Base-by-base conservation (phyloP, 2,797 vertebrate species). In the Rhinichthys osculus region DNA sequence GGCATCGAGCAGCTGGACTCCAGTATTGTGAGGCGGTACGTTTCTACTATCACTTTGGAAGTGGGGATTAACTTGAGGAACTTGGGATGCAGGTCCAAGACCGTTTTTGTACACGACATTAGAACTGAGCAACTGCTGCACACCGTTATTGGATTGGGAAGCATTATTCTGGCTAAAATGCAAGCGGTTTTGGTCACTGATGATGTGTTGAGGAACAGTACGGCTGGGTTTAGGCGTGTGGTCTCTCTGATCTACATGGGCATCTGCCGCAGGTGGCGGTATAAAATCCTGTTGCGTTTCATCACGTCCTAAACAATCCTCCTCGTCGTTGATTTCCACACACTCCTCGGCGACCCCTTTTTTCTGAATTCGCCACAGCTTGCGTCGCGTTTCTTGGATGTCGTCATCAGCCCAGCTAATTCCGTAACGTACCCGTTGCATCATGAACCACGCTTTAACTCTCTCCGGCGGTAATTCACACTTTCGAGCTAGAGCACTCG, bases 371-470 rank as follows among this genome's bases (percentile, higher is more conserved):
- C 27, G 72, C 13, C 90, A 50, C 73, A 93, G 82, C 78, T 91
- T 92, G 19, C 16, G 85, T 10, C 92, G 91, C 0, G 96, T 92
- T 76, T 95, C 91, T 42, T 85, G 87, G 84, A 97, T 96, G 91
- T 97, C 96, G 76, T 94, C 91, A 1, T 92, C 91, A 13, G 95
- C 95, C 97, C 97, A 97, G 94, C 96, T 97, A 90, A 97, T 96
- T 84, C 97, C 96, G 2, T 95, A 96, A 78, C 92, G 93, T 38
- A 97, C 95, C 66, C 96, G 95, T 90, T 97, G 96, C 21, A 93
- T 92, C 95, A 97, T 97, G 91, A 97, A 97, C 96, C 96, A 97
- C 23, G 94, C 94, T 92, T 94, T 96, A 47, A 97, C 90, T 82
- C 94, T 95, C 88, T 97, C 96, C 42, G 94, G 93, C 80, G 95